Evolutionary conservation across 2,797 vertebrate species (phyloP), one percentile per base, ranked within the genome.

Genomic region (Loriculus beryllinus): DNA sequence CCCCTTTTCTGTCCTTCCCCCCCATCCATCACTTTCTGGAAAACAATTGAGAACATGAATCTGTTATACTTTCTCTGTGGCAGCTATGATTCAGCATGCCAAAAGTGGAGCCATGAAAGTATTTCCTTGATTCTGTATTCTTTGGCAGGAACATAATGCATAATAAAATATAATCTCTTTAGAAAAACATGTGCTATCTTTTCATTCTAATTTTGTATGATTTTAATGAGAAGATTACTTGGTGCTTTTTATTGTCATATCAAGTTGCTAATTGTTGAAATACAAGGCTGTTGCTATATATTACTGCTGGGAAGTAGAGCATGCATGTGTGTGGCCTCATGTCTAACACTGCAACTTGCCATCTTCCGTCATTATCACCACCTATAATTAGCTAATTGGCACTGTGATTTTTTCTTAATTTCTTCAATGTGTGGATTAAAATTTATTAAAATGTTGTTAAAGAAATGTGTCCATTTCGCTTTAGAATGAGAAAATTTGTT

Each of bases 71-170:
- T 64, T 75, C 57, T 83, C 37, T 86, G 56, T 92, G 57, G 43
- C 62, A 88, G 59, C 62, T 18, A 4, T 82, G 70, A 91, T 83
- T 92, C 77, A 82, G 63, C 11, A 3, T 86, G 91, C 76, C 86
- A 78, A 45, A 85, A 94, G 76, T 76, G 68, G 82, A 91, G 54
- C 65, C 4, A 4, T 56, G 48, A 59, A 87, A 94, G 28, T 88
- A 80, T 92, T 95, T 93, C 86, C 94, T 93, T 78, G 33, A 89
- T 93, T 81, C 68, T 93, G 91, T 96, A 31, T 94, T 95, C 88
- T 89, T 96, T 96, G 94, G 94, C 94, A 93, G 69, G 29, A 88
- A 19, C 14, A 56, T 81, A 92, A 91, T 76, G 82, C 83, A 37
- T 72, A 92, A 88, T 75, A 83, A 86, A 91, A 67, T n/a, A 42